phyloP scores from a whole-genome alignment of 2,797 vertebrate species.

The Botia almorhae region DNA sequence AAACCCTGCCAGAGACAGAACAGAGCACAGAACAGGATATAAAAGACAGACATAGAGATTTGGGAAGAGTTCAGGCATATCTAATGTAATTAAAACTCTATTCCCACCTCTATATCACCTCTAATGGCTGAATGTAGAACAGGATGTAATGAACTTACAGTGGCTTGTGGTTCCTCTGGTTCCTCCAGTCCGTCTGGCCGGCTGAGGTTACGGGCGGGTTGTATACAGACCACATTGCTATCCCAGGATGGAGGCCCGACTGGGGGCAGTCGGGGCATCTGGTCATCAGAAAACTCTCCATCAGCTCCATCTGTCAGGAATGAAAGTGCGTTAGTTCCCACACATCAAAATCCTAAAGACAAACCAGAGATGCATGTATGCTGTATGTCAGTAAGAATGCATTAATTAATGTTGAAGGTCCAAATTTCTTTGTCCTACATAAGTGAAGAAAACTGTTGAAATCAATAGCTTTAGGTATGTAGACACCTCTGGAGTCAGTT shows the following conservation, averaged over 20 bases:
- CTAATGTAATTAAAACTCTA: constrained; percentile 12
- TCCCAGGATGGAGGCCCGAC: constrained; percentile 89
- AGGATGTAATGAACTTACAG: constrained; percentile 68
- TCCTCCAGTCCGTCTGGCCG: constrained; percentile 94
- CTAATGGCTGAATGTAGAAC: neutral
- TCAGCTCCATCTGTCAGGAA: constrained; percentile 84
- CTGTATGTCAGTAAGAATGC: too few species aligned
- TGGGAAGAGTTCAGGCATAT: constrained; percentile 3
- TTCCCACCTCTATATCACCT: neutral
- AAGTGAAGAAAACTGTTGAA: neutral
- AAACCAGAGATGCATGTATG: too few species aligned
- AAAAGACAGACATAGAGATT: constrained; percentile 26
- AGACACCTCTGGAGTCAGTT: constrained; percentile 75
- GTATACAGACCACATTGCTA: constrained; percentile 95
- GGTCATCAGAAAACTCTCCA: constrained; percentile 91
- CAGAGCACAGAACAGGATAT: neutral
- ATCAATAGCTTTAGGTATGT: neutral
- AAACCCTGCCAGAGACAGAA: constrained; percentile 27
- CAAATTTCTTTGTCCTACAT: too few species aligned
- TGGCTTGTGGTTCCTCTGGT: constrained; percentile 83
- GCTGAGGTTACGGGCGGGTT: constrained; percentile 93
- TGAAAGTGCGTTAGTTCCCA: constrained; percentile 19
- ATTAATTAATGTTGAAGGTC: too few species aligned
- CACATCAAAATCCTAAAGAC: neutral
- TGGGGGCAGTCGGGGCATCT: constrained; percentile 89